Conservation (phyloP, 1,140 invertebrate species). For the Ericerus pela region DNA sequence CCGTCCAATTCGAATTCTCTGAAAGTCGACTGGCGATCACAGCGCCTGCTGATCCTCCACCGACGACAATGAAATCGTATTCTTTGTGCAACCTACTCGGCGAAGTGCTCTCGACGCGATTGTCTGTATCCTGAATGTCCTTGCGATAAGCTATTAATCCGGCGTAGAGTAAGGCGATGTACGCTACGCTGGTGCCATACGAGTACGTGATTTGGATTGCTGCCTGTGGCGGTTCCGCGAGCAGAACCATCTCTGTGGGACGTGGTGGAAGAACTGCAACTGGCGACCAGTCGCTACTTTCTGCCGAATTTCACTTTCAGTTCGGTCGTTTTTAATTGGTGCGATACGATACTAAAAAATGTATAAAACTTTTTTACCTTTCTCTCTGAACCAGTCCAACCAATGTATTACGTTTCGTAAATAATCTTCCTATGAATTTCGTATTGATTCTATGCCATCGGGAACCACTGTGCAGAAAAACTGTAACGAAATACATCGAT, state of each 20-base stretch:
- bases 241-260: background rate
- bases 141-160: background rate
- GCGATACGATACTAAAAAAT: no score
- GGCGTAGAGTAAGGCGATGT: background rate
- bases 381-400: no score
- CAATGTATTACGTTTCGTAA: no score
- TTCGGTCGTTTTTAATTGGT: no score
- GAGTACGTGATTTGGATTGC: background rate
- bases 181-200: background rate
- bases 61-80: conserved; percentile 65
- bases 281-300: no score
- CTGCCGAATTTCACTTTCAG: no score
- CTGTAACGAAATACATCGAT: no score
- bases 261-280: no score
- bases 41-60: conserved; percentile 66
- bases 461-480: no score
- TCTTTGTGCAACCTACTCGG: conserved; percentile 34
- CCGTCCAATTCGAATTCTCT: conserved; percentile 48
- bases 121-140: conserved; percentile 48
- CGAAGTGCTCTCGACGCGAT: conserved; percentile 37
- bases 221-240: background rate
- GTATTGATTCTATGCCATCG: no score
- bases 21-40: conserved; percentile 60
- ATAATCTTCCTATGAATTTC: no score
- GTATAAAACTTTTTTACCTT: no score